These are phyloP conservation scores for Steinernema hermaphroditum DNA, from an alignment of 2,888 invertebrate species.

Conservation along the genomic window DNA sequence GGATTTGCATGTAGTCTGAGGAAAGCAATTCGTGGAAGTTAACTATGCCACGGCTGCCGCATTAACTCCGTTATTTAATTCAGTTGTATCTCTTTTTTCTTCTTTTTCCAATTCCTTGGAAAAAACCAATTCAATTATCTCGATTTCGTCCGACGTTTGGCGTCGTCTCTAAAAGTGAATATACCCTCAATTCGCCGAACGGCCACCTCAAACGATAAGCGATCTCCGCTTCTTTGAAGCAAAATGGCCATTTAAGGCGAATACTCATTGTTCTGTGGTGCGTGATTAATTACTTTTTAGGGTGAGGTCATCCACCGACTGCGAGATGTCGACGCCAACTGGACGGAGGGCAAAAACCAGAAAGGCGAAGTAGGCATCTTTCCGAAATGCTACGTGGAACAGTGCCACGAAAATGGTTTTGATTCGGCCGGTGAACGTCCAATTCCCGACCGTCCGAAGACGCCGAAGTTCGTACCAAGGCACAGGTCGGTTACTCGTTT, in stretches of 20 bases:
- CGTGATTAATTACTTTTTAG: slow-evolving; percentile 37
- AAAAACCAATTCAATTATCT: too few species aligned
- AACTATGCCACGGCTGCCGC: too few species aligned
- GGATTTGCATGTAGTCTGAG: too few species aligned
- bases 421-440: slow-evolving; percentile 22
- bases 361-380: slow-evolving; percentile 62
- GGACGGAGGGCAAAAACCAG: slow-evolving; percentile 58
- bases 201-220: too few species aligned
- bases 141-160: too few species aligned
- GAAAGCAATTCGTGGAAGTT: too few species aligned
- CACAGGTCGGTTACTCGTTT: slow-evolving; percentile 10
- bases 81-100: too few species aligned
- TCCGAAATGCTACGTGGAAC: slow-evolving; percentile 54
- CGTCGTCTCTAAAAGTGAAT: too few species aligned
- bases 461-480: slow-evolving; percentile 36
- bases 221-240: not conserved
- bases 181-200: too few species aligned
- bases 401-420: slow-evolving; percentile 34
- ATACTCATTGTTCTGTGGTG: slow-evolving; percentile 20
- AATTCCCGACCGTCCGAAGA: slow-evolving; percentile 44
- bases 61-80: too few species aligned
- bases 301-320: slow-evolving; percentile 53
- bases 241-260: slow-evolving; percentile 10
- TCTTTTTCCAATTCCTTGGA: too few species aligned
- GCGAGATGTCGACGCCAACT: slow-evolving; percentile 56